Evolutionary conservation across 2,113 vertebrate genomes (phyloP).

Genomic region (Theristicus caerulescens): DNA sequence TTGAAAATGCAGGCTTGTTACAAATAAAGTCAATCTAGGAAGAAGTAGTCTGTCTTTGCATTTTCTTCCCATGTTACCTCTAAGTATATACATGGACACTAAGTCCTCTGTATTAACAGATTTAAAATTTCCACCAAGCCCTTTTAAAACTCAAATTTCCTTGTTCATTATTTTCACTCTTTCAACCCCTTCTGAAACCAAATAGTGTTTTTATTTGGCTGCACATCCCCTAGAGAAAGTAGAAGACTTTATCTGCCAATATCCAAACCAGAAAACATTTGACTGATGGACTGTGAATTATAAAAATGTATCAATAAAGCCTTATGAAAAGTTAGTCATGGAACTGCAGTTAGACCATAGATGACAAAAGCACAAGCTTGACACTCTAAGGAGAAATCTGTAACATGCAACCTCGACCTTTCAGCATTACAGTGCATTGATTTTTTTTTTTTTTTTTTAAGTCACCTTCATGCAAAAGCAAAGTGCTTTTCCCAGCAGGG

Average conservation of each 20-base stretch:
- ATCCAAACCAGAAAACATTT: background rate
- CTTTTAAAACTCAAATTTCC: background rate
- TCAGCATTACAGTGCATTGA: background rate
- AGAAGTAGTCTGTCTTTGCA: background rate
- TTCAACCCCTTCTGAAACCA: background rate
- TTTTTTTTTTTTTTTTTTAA: background rate
- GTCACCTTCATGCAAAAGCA: background rate
- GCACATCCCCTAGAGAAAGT: background rate
- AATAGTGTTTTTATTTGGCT: background rate
- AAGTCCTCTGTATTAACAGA: background rate
- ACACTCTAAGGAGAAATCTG: background rate
- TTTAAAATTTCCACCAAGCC: background rate
- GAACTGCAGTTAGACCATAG: background rate
- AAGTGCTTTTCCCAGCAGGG: background rate
- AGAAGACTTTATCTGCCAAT: background rate
- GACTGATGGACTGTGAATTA: background rate
- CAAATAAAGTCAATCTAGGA: background rate
- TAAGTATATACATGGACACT: fast-evolving
- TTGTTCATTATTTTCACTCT: background rate
- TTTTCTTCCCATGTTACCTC: background rate
- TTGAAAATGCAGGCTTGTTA: background rate
- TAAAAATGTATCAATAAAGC: background rate
- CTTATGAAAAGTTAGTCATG: background rate
- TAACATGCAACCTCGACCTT: background rate
- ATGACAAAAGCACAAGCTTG: background rate